phyloP scores from a whole-genome alignment of 2,888 invertebrate species.

The Drosophila barbarae region DNA sequence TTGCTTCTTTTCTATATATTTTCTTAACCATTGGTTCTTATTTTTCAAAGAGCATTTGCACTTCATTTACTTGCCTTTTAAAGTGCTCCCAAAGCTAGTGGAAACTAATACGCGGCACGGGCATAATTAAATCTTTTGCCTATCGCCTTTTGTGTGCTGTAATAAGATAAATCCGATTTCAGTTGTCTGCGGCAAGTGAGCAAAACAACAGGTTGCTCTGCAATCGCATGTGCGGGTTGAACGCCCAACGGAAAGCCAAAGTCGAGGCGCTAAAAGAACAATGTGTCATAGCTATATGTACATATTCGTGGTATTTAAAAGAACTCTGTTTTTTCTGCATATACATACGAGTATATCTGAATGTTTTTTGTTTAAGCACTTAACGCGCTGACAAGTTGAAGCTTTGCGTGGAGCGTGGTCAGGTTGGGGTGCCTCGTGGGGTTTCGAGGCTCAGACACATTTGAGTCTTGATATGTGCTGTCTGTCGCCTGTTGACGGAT shows the following conservation, averaged over 20 bases:
- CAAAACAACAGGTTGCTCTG: slow-evolving; percentile 65
- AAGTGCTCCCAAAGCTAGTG: slow-evolving; percentile 15
- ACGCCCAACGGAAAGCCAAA: slow-evolving; percentile 60
- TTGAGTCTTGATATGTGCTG: slow-evolving; percentile 70
- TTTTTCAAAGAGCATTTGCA: slow-evolving; percentile 14
- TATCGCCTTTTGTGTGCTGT: slow-evolving; percentile 65
- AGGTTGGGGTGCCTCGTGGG: slow-evolving; percentile 44
- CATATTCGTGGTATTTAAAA: slow-evolving; percentile 55
- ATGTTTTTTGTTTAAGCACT: slow-evolving; percentile 62
- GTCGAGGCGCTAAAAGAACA: slow-evolving; percentile 66
- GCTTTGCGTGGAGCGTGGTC: slow-evolving; percentile 62
- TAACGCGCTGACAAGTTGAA: slow-evolving; percentile 74
- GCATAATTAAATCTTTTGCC: slow-evolving; percentile 66
- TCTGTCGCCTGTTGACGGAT: slow-evolving; percentile 70
- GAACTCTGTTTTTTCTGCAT: slow-evolving; percentile 22
- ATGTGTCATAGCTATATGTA: slow-evolving; percentile 47
- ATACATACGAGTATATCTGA: neutral
- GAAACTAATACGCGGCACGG: slow-evolving; percentile 65
- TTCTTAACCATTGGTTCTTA: neutral
- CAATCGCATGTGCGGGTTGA: slow-evolving; percentile 65
- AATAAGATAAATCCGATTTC: slow-evolving; percentile 69
- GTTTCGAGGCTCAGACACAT: slow-evolving; percentile 49
- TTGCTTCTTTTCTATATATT: too few relatives aligned
- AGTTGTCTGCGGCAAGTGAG: slow-evolving; percentile 44
- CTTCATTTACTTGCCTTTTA: neutral